Percentiles rank a stretch among this genome's conserved stretches.
Evolutionary conservation across 2,113 vertebrate genomes (phyloP).

Genomic region (Anolis carolinensis): DNA sequence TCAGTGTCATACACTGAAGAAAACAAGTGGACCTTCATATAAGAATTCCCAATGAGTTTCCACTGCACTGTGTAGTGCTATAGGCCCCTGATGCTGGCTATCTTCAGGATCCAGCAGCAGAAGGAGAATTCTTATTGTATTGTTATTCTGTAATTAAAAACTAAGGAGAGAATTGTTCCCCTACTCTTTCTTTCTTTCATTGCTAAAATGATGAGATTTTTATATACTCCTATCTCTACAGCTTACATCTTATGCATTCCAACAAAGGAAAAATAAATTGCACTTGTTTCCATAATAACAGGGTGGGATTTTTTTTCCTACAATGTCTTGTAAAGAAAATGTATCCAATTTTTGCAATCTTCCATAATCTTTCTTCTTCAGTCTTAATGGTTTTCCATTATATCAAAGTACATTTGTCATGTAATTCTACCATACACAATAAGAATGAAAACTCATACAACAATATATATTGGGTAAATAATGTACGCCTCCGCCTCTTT

Average conservation of each 20-base stretch:
- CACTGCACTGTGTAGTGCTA: not conserved
- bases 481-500: not conserved
- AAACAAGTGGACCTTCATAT: not conserved
- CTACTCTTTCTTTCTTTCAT: not conserved
- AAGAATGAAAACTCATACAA: not conserved
- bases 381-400: not conserved
- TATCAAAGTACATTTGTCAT: not conserved
- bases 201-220: not conserved
- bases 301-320: no score
- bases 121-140: not conserved
- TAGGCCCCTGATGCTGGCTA: not conserved
- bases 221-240: not conserved
- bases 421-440: not conserved
- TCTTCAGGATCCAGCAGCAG: not conserved
- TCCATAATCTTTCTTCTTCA: not conserved
- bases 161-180: not conserved
- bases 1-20: no score
- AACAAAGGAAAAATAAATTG: not conserved
- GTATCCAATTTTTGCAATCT: not conserved
- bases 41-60: no score
- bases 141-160: not conserved
- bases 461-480: not conserved
- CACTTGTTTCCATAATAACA: not conserved
- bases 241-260: accelerated
- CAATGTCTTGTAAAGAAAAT: not conserved